Conservation (phyloP, 2,113 vertebrate genomes). For the Cynocephalus volans region DNA sequence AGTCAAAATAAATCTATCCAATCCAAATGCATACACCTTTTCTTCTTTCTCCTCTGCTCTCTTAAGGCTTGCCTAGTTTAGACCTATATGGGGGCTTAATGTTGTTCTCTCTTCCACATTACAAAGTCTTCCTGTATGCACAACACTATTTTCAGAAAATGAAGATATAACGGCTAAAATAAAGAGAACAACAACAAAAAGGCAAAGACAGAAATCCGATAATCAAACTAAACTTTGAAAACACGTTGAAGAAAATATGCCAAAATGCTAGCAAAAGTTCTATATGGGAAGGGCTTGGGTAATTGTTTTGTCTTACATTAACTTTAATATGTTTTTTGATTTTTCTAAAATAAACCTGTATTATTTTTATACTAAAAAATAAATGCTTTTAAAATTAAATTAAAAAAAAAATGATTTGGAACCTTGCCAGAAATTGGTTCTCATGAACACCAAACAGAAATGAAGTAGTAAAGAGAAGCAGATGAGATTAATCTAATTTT, state of each 20-base stretch:
- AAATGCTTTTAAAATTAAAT: conserved; percentile 51
- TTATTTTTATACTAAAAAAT: conserved; percentile 48
- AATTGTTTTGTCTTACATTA: neutral
- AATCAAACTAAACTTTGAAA: neutral
- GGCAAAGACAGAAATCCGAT: neutral
- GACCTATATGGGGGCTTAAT: no score
- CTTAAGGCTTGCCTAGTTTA: neutral
- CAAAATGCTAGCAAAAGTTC: neutral
- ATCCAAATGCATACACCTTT: neutral
- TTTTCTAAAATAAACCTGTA: conserved; percentile 41
- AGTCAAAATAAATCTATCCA: neutral
- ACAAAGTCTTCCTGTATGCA: neutral
- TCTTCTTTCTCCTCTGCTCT: neutral
- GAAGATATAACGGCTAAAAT: conserved; percentile 2
- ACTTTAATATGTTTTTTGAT: neutral
- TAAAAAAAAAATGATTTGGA: conserved; percentile 1
- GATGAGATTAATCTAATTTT: neutral
- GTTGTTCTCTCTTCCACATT: neutral
- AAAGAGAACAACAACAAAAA: neutral
- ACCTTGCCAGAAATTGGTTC: neutral
- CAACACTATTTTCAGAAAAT: neutral
- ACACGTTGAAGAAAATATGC: neutral
- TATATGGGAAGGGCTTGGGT: neutral
- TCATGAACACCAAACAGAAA: neutral
- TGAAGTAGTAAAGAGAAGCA: neutral